Base-by-base conservation (phyloP, 2,113 vertebrate species). In the Nanorana parkeri region DNA sequence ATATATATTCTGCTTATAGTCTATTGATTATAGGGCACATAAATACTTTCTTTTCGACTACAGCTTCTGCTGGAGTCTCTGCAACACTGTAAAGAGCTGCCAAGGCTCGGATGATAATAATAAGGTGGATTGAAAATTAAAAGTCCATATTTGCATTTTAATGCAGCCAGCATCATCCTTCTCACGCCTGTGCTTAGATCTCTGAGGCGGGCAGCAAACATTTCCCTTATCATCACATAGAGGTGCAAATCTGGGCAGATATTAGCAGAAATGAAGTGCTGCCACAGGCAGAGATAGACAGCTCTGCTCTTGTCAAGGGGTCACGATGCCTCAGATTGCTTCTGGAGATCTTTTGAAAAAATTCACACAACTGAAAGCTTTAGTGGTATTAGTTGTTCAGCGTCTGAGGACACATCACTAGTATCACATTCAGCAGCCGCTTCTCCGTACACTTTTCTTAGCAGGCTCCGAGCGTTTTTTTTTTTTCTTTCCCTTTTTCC, bases 301-400 rank as follows among this genome's bases (percentile, higher is more conserved):
- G 96, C 94, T 94, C 92, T 90, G 91, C 80, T 95, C 91, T 95
- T 96, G 95, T 96, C 97, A 96, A 47, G 93, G 95, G 96, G 97
- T 97, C 97, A 96, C 94, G 90, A 94, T 94, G 95, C 91, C 95
- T 92, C 95, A 96, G 95, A 97, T 96, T 96, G 97, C 96, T 96
- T 96, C 95, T 94, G 92, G 95, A 96, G 95, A 95, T 96, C 95
- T 96, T 97, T 96, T 95, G 95, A 95, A 97, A 47, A 97, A 96
- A 96, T 95, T 96, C 95, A 96, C 95, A 96, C 94, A 94, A 96
- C 96, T 97, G 96, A 95, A 96, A 96, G 95, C 95, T 97, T 96
- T 95, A 94, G 90, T 90, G 94, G 93, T 96, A 94, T 95, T 89
- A 93, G 94, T 74, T 95, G 88, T 91, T 94, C 94, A 93, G 93